These are phyloP conservation scores for Drosophila pandora DNA, from an alignment of 1,140 invertebrate genomes.

Conservation along the genomic window DNA sequence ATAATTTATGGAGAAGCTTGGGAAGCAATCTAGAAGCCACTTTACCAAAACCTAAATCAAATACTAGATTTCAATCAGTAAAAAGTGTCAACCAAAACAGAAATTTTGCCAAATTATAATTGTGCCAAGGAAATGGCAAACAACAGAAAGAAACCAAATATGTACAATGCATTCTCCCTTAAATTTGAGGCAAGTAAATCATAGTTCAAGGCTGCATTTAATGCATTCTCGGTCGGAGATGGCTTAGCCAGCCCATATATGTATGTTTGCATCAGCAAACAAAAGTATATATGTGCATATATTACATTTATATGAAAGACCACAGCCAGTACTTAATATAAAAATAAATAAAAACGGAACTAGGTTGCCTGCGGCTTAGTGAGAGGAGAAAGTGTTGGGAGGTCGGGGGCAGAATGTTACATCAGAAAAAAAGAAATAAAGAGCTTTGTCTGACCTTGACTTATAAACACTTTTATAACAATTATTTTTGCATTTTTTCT, in stretches of 20 bases:
- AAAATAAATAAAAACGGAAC: slow-evolving; percentile 48
- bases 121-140: slow-evolving; percentile 48
- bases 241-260: slow-evolving; percentile 28
- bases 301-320: slow-evolving; percentile 16
- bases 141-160: slow-evolving; percentile 4
- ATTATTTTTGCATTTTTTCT: slow-evolving; percentile 46
- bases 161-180: slow-evolving; percentile 3
- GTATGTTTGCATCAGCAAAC: slow-evolving; percentile 32
- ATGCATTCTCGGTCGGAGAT: slow-evolving; percentile 30
- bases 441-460: slow-evolving; percentile 49
- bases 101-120: slow-evolving; percentile 45
- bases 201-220: slow-evolving; percentile 51
- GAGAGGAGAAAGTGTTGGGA: neutral
- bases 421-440: slow-evolving; percentile 25
- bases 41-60: slow-evolving; percentile 38
- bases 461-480: slow-evolving; percentile 61
- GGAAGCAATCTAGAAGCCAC: slow-evolving; percentile 16
- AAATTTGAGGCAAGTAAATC: slow-evolving; percentile 26
- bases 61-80: slow-evolving; percentile 40
- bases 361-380: slow-evolving; percentile 31
- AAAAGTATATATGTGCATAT: slow-evolving; percentile 26
- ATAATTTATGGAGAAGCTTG: slow-evolving; percentile 10
- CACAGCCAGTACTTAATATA: slow-evolving; percentile 39
- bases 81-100: slow-evolving; percentile 38
- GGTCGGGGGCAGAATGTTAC: slow-evolving; percentile 17